These are phyloP conservation scores for Catocala nupta DNA, from an alignment of 2,888 invertebrate genomes.

Conservation along the genomic window DNA sequence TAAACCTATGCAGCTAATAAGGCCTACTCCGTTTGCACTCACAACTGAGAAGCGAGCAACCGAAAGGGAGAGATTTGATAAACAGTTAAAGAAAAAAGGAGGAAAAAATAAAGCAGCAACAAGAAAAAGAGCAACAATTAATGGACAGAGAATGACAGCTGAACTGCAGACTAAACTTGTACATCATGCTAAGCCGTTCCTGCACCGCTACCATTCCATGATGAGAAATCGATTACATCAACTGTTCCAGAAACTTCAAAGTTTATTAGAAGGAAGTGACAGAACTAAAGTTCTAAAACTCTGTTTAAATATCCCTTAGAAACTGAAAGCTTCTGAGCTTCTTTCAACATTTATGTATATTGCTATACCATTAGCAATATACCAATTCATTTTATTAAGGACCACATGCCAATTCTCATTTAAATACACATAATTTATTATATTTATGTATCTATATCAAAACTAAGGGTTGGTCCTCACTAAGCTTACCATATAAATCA, in stretches of 20 bases:
- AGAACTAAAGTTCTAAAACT: slow-evolving; percentile 49
- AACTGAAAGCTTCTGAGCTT: slow-evolving; percentile 1
- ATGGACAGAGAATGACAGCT: slow-evolving; percentile 82
- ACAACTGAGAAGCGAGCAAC: slow-evolving; percentile 89
- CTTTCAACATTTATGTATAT: too few relatives aligned
- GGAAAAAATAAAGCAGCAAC: slow-evolving; percentile 73
- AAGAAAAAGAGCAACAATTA: slow-evolving; percentile 71
- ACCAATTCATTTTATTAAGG: too few relatives aligned
- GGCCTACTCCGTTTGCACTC: slow-evolving; percentile 86
- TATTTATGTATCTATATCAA: too few relatives aligned
- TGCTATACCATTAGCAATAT: too few relatives aligned
- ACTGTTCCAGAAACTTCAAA: slow-evolving; percentile 90
- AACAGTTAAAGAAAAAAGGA: slow-evolving; percentile 85
- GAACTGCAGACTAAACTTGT: slow-evolving; percentile 87
- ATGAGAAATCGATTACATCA: slow-evolving; percentile 82
- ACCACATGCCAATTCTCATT: too few relatives aligned
- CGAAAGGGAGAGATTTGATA: slow-evolving; percentile 88
- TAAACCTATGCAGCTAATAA: slow-evolving; percentile 73
- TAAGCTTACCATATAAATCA: too few relatives aligned
- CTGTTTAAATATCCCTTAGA: slow-evolving; percentile 24
- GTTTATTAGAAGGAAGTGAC: slow-evolving; percentile 75
- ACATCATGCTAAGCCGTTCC: slow-evolving; percentile 89
- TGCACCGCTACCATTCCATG: slow-evolving; percentile 78
- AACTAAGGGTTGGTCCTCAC: too few relatives aligned
- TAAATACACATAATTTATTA: too few relatives aligned